Conservation (phyloP, 2,797 vertebrate genomes). For the Lacerta bilineata region DNA sequence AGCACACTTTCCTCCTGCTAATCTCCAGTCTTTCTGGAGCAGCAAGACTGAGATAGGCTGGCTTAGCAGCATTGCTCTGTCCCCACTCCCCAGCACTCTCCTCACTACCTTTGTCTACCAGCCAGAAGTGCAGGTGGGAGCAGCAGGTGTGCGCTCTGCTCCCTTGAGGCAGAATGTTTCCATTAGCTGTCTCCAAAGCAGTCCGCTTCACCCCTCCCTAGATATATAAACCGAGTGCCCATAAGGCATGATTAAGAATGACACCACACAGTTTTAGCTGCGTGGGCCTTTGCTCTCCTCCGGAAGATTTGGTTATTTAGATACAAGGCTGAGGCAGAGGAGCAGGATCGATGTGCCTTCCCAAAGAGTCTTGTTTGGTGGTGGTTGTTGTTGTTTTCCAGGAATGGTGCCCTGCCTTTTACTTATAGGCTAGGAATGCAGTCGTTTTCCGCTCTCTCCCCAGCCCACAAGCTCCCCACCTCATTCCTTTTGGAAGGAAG, state of each 20-base stretch:
- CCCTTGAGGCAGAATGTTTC: not conserved
- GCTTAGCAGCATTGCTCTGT: conserved; percentile 2
- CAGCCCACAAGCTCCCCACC: conserved; percentile 6
- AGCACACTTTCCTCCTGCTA: not conserved
- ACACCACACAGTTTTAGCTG: fast-evolving
- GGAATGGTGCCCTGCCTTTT: conserved; percentile 69
- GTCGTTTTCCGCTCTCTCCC: conserved; percentile 49
- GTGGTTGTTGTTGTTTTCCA: fast-evolving
- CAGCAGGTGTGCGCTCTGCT: not conserved
- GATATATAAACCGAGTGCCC: not conserved
- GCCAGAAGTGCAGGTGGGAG: conserved; percentile 21
- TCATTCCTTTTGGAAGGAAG: conserved; percentile 78
- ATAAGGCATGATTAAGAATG: conserved; percentile 2
- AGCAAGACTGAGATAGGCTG: not conserved
- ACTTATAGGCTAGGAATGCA: conserved; percentile 79
- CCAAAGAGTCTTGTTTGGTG: not conserved
- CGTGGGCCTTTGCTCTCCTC: not conserved
- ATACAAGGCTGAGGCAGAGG: not conserved
- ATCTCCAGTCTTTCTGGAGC: conserved; percentile 5
- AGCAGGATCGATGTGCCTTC: not conserved
- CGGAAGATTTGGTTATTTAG: not conserved
- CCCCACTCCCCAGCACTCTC: not conserved
- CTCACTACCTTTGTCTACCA: not conserved
- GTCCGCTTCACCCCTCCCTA: not conserved
- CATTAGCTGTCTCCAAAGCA: not conserved